phyloP scores from a whole-genome alignment of 2,888 invertebrate species.

The Tenthredo amoena region DNA sequence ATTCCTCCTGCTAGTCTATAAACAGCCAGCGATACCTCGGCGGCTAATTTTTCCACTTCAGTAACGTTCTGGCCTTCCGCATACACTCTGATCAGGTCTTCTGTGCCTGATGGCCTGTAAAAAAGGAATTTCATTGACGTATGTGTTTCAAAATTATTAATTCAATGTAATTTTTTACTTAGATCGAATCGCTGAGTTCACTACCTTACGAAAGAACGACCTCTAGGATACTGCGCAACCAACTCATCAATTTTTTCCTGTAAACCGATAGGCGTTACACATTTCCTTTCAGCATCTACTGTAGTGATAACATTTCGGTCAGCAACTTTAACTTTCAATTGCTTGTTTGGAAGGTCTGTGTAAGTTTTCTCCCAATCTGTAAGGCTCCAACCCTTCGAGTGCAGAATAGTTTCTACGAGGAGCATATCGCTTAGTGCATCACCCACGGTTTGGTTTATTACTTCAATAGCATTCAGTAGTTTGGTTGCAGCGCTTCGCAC shows the following conservation, averaged over 20 bases:
- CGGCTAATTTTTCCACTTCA: conserved; percentile 86
- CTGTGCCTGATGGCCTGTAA: conserved; percentile 95
- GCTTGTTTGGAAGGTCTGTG: conserved; percentile 91
- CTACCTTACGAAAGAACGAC: conserved; percentile 92
- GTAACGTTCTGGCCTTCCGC: conserved; percentile 92
- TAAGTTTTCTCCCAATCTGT: conserved; percentile 91
- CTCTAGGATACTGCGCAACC: conserved; percentile 85
- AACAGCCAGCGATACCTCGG: conserved; percentile 88
- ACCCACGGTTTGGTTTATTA: conserved; percentile 97
- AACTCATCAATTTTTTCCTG: conserved; percentile 89
- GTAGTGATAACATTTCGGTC: conserved; percentile 93
- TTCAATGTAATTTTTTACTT: conserved; percentile 7
- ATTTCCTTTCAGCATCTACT: conserved; percentile 91
- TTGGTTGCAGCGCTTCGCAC: conserved; percentile 82
- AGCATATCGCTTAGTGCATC: conserved; percentile 98
- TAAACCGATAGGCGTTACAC: conserved; percentile 90
- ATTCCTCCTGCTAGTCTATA: conserved; percentile 90
- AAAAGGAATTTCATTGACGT: conserved; percentile 9
- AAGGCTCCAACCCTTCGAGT: conserved; percentile 89
- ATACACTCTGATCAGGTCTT: conserved; percentile 97
- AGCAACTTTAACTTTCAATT: conserved; percentile 92
- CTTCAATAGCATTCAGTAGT: conserved; percentile 86
- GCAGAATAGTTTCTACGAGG: conserved; percentile 94
- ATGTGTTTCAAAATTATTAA: conserved; percentile 19
- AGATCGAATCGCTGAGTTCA: neutral